Percentiles rank a stretch among this genome's conserved stretches.
Evolutionary conservation across 2,113 vertebrate species (phyloP).

Genomic region (Pedetes capensis): DNA sequence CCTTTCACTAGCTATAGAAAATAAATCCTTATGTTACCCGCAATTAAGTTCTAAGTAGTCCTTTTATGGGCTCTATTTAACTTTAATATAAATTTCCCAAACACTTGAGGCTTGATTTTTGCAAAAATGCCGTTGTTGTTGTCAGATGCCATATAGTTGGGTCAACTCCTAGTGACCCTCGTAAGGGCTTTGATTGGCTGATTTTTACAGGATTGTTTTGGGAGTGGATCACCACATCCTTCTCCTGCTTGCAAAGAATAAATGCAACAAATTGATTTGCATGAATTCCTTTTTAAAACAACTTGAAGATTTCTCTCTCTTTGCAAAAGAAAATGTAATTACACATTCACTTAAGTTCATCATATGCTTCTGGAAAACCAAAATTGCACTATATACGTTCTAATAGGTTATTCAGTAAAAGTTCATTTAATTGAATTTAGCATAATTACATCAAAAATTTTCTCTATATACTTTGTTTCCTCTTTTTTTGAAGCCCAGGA

Average conservation of each 20-base stretch:
- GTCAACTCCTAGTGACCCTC: too few species aligned
- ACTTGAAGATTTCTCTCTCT: neutral
- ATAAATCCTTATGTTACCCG: neutral
- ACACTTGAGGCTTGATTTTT: too few species aligned
- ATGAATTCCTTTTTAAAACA: neutral
- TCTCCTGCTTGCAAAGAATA: neutral
- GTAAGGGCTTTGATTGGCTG: too few species aligned
- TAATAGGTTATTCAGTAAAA: neutral
- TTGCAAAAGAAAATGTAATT: constrained; percentile 5
- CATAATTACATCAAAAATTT: neutral
- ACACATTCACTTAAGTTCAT: neutral
- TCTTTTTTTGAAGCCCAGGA: neutral
- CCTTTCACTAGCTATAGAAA: neutral
- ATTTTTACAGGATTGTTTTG: too few species aligned
- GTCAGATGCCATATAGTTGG: too few species aligned
- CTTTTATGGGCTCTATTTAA: neutral
- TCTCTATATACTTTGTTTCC: neutral
- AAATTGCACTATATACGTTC: neutral
- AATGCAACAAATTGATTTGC: neutral
- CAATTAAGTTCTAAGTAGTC: neutral
- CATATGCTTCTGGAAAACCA: neutral
- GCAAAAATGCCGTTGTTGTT: too few species aligned
- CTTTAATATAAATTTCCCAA: neutral
- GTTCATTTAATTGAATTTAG: constrained; percentile 5
- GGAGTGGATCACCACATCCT: too few species aligned